phyloP scores from a whole-genome alignment of 2,797 vertebrate genomes.

The Aythya fuligula region DNA sequence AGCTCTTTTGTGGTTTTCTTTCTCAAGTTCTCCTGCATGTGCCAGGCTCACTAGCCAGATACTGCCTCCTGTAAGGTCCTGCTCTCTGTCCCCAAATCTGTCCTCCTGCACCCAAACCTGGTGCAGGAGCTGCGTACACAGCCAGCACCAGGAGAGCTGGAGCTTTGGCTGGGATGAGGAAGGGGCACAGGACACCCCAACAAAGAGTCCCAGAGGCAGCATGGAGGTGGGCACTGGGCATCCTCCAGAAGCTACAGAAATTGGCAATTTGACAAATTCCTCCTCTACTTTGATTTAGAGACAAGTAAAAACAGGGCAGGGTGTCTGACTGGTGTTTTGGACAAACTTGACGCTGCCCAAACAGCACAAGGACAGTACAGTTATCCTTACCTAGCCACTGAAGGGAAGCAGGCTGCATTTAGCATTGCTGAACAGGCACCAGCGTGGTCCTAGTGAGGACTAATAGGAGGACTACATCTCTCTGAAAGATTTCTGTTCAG shows the following conservation, averaged over 20 bases:
- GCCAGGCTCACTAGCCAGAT: neutral
- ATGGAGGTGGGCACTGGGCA: too few species aligned
- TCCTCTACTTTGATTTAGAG: neutral
- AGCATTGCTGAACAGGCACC: neutral
- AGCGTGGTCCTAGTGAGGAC: neutral
- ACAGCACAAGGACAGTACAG: neutral
- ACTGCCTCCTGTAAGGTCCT: neutral
- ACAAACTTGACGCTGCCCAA: neutral
- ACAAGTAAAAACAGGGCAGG: neutral
- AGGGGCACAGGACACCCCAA: neutral
- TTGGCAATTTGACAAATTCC: neutral
- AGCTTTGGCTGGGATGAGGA: neutral
- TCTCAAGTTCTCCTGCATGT: neutral
- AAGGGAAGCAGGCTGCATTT: neutral
- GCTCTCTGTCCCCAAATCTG: neutral
- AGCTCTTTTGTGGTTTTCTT: neutral
- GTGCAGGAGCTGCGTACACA: neutral
- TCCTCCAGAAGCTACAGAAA: neutral
- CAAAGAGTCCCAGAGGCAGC: neutral
- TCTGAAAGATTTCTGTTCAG: neutral
- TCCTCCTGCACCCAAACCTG: too few species aligned
- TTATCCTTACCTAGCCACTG: neutral
- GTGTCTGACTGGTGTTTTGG: neutral
- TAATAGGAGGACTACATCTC: neutral
- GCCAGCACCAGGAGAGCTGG: neutral